Evolutionary conservation across 1,140 invertebrate genomes (phyloP).

Genomic region (Temnothorax nylanderi): DNA sequence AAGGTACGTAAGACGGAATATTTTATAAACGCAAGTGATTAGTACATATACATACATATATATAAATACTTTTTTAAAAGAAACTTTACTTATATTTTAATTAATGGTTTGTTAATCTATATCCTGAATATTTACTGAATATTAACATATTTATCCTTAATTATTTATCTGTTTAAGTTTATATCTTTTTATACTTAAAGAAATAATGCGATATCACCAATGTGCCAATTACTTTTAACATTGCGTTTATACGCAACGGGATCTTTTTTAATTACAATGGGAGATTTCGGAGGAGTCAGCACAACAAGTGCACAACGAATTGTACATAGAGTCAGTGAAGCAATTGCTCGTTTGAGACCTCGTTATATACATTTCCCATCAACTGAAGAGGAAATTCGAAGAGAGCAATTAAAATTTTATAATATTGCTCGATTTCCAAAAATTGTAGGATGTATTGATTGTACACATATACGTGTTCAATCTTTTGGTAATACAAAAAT

Average conservation of each 20-base stretch:
- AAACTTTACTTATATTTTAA: not conserved
- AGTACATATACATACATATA: not conserved
- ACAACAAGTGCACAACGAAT: not conserved
- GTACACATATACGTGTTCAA: conserved; percentile 4
- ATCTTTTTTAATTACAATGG: conserved; percentile 1
- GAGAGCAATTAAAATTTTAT: not conserved
- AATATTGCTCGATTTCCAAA: conserved; percentile 9
- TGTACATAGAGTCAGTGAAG: not conserved
- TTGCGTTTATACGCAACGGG: not conserved
- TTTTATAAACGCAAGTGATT: conserved; percentile 11
- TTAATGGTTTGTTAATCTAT: too few species aligned
- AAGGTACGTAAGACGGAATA: not conserved
- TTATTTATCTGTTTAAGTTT: too few species aligned
- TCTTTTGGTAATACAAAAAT: not conserved
- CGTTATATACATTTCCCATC: conserved; percentile 7
- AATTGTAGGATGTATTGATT: not conserved
- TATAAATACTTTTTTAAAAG: not conserved
- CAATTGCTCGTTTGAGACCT: not conserved
- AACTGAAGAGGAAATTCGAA: not conserved
- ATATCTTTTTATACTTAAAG: not conserved
- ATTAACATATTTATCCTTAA: too few species aligned
- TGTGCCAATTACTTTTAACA: conserved; percentile 3
- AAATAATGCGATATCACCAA: not conserved
- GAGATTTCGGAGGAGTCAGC: not conserved
- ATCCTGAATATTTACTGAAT: too few species aligned